Conservation (phyloP, 2,888 invertebrate species). For the Osmoderma eremita region DNA sequence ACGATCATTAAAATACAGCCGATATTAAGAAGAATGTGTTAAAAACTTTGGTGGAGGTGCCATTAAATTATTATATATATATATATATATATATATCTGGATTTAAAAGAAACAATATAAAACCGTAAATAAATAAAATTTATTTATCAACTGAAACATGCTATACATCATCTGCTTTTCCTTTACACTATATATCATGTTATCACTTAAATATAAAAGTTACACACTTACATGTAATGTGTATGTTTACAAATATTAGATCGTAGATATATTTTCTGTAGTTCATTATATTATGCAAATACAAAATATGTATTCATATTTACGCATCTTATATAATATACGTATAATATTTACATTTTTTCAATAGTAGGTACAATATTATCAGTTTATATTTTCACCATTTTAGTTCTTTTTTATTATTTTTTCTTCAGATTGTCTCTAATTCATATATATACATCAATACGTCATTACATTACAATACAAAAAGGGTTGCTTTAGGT, state of each 20-base stretch:
- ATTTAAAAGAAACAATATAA: background rate
- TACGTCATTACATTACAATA: constrained; percentile 9
- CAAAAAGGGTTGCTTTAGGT: background rate
- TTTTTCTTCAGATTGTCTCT: constrained; percentile 21
- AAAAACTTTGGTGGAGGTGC: too few relatives aligned
- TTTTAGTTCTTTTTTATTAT: background rate
- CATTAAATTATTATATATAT: too few relatives aligned
- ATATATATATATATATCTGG: too few relatives aligned
- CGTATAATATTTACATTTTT: constrained; percentile 6
- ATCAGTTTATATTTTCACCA: background rate
- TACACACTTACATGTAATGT: constrained; percentile 24
- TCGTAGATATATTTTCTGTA: constrained; percentile 18
- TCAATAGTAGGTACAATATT: background rate
- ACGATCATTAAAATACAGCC: too few relatives aligned
- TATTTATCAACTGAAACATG: constrained; percentile 32
- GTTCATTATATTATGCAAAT: constrained; percentile 24
- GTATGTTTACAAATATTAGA: constrained; percentile 37
- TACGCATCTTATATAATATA: constrained; percentile 1
- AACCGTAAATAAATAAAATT: constrained; percentile 34
- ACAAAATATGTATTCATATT: constrained; percentile 35
- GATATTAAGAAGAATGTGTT: too few relatives aligned
- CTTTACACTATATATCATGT: constrained; percentile 22
- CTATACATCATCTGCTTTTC: constrained; percentile 16
- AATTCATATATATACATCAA: constrained; percentile 28
- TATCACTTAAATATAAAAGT: constrained; percentile 23